Evolutionary conservation across 1,140 invertebrate genomes (phyloP).

Genomic region (Mercenaria mercenaria): DNA sequence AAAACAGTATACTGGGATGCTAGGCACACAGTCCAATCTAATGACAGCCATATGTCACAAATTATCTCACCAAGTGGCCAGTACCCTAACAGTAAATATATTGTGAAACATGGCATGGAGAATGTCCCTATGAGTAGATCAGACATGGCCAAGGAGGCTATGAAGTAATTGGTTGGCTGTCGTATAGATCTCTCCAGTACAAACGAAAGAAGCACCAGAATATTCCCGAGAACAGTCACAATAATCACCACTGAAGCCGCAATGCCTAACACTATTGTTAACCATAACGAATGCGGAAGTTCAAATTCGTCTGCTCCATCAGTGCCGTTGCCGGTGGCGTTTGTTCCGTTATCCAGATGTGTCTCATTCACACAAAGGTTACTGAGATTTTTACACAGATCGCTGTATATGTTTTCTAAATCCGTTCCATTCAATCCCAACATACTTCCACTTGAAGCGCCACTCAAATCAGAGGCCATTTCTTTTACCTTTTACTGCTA

Average conservation of each 20-base stretch:
- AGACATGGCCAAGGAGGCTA: slow-evolving; percentile 98
- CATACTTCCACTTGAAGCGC: not conserved
- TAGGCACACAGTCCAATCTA: slow-evolving; percentile 99
- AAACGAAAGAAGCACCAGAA: slow-evolving; percentile 98
- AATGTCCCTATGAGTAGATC: slow-evolving; percentile 98
- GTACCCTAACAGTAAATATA: slow-evolving; percentile 96
- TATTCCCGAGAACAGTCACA: slow-evolving; percentile 91
- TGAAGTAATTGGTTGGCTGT: slow-evolving; percentile 99
- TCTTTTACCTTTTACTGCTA: not conserved
- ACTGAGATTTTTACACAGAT: not conserved
- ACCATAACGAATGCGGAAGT: slow-evolving; percentile 96
- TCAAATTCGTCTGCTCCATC: not conserved
- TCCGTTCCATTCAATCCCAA: slow-evolving; percentile 15
- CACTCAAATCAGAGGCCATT: not conserved
- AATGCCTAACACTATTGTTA: slow-evolving; percentile 96
- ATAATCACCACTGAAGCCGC: slow-evolving; percentile 89
- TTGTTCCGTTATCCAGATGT: not conserved
- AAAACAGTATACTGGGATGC: slow-evolving; percentile 99
- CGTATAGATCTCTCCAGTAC: slow-evolving; percentile 98
- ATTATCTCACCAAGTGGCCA: slow-evolving; percentile 98
- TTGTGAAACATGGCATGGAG: slow-evolving; percentile 97
- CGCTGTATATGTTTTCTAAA: not conserved
- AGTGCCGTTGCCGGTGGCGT: not conserved
- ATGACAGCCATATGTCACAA: slow-evolving; percentile 99
- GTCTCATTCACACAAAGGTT: not conserved